phyloP scores from a whole-genome alignment of 1,140 invertebrate genomes.

The Vollenhovia emeryi region DNA sequence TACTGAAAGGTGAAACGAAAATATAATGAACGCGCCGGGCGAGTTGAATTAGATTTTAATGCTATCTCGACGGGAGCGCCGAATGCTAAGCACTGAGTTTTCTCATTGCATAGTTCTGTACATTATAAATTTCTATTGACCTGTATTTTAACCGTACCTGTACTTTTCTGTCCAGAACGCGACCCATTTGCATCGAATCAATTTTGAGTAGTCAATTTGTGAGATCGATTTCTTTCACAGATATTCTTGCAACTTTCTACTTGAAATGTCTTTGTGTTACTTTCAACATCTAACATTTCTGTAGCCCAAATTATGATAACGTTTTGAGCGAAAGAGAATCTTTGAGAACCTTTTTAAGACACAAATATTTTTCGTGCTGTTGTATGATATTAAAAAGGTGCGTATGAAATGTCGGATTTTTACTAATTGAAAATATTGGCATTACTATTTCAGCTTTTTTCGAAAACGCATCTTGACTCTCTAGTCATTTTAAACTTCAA shows the following conservation, averaged over 20 bases:
- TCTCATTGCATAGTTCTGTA: neutral
- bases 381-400: neutral
- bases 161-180: neutral
- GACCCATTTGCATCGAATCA: neutral
- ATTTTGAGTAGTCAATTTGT: neutral
- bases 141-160: neutral
- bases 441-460: no score
- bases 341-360: no score
- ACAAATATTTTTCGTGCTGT: neutral
- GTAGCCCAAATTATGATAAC: neutral
- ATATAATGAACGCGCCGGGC: slow-evolving; percentile 40
- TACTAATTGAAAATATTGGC: neutral
- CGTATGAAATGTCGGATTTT: neutral
- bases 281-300: neutral
- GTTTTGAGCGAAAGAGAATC: no score
- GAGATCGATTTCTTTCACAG: neutral
- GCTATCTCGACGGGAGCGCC: neutral
- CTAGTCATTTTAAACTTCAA: no score
- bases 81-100: slow-evolving; percentile 31
- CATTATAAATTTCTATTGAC: neutral
- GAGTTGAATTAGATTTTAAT: slow-evolving; percentile 56
- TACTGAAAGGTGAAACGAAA: slow-evolving; percentile 52
- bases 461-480: no score
- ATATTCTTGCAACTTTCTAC: neutral
- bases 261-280: neutral